These are phyloP conservation scores for Babylonia areolata DNA, from an alignment of 1,140 invertebrate species.

Conservation along the genomic window DNA sequence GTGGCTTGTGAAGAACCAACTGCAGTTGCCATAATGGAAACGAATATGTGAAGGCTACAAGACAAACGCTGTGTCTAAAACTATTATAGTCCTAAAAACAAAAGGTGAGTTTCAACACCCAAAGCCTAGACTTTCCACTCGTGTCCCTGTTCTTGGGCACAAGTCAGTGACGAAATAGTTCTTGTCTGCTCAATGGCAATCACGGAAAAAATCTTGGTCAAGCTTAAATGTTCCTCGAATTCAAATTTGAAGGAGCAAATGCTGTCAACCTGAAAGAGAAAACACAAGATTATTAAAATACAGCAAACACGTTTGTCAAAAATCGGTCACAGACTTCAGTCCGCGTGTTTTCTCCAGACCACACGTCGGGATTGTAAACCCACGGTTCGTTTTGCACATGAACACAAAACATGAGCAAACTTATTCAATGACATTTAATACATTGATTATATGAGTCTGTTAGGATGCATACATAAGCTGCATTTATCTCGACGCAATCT, in stretches of 20 bases:
- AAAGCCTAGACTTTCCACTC: too few relatives aligned
- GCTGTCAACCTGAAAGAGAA: not conserved
- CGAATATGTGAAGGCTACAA: not conserved
- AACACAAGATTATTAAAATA: not conserved
- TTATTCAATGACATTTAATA: not conserved
- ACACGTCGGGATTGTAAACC: not conserved
- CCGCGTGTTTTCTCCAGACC: not conserved
- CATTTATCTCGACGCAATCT: not conserved
- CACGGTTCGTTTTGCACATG: not conserved
- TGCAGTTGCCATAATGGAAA: constrained; percentile 15
- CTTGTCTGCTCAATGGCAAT: too few relatives aligned
- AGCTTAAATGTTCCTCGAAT: not conserved
- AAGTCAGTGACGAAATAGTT: not conserved
- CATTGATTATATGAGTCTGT: not conserved
- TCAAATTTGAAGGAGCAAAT: not conserved
- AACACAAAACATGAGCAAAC: not conserved
- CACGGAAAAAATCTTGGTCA: too few relatives aligned
- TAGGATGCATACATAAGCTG: not conserved
- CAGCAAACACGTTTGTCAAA: not conserved
- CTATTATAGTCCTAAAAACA: too few relatives aligned
- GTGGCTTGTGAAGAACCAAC: constrained; percentile 11
- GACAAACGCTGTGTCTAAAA: too few relatives aligned
- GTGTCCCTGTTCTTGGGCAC: too few relatives aligned
- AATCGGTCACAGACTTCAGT: not conserved
- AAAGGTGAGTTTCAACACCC: too few relatives aligned